Base-by-base conservation (phyloP, 2,888 invertebrate species). In the Agonopterix heracliana region DNA sequence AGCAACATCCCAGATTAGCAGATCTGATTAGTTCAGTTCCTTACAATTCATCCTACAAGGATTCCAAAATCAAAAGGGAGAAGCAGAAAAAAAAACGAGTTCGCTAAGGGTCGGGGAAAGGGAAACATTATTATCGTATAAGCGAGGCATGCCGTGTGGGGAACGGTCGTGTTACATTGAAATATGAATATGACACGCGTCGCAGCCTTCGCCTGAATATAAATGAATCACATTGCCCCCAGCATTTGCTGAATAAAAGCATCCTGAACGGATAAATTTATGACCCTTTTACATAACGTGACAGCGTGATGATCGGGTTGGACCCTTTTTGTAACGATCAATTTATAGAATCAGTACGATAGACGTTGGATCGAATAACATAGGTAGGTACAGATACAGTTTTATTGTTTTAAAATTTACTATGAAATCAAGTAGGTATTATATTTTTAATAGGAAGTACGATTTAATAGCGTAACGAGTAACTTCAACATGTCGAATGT, bases 101-200 rank as follows among this genome's bases (percentile, higher is more conserved):
- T 56, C 51, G 42, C 41, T 35, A 46, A 47, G 47, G 49, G 46
- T 48, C 48, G 46, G 46, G 46, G 50, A 3, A 26, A 48, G 46
- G 46, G 50, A 3, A 26, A 48, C 51, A 55, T 60, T 65, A 64
- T 65, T 57, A 58, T 59, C 54, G 49, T 50, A 57, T 52, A 56
- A 57, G 52, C 52, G 48, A 17, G 53, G 50, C 49, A 49, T 43
- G 52, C 48, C 51, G 49, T 51, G 50, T 49, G 47, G 51, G 53
- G 49, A 54, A 49, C 51, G 60, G 58, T 66, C 60, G 55, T 49
- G 61, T 68, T 56, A 63, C 64, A 64, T 59, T 66, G 65, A 65
- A 66, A 71, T 68, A 65, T 69, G 66, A 66, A 68, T 66, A 64
- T 61, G 63, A 63, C 63, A 63, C 59, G 60, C 58, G 55, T 55